Evolutionary conservation across 1,140 invertebrate genomes (phyloP).

Genomic region (Akabosia matsudoensis): DNA sequence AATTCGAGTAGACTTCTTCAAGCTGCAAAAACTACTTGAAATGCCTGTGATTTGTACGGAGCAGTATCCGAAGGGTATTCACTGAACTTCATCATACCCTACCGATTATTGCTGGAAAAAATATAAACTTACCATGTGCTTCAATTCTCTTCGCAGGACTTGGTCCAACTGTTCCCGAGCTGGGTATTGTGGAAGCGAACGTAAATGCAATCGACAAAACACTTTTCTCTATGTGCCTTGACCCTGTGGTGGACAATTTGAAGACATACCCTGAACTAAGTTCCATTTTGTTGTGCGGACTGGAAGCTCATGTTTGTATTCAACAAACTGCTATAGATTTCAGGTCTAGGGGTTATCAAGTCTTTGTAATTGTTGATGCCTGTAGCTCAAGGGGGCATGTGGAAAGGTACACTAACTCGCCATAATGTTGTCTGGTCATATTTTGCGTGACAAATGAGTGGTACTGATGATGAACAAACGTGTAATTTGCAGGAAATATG

Average conservation of each 20-base stretch:
- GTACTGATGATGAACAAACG: neutral
- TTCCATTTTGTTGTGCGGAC: conserved; percentile 63
- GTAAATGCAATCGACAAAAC: conserved; percentile 59
- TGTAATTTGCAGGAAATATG: conserved; percentile 50
- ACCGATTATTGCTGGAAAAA: neutral
- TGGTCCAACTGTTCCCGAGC: conserved; percentile 61
- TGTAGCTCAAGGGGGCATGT: conserved; percentile 60
- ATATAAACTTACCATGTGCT: neutral
- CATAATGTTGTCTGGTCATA: neutral
- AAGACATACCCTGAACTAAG: conserved; percentile 50
- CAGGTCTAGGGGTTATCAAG: conserved; percentile 58
- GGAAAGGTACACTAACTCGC: conserved; percentile 56
- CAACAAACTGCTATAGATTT: conserved; percentile 61
- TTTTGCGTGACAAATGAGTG: no score
- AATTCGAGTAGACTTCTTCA: conserved; percentile 58
- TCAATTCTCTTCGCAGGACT: conserved; percentile 55
- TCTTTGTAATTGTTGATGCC: conserved; percentile 65
- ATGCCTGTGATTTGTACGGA: conserved; percentile 65
- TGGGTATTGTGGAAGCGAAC: conserved; percentile 54
- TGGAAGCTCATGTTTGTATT: conserved; percentile 67
- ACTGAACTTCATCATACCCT: neutral
- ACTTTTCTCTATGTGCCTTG: conserved; percentile 41
- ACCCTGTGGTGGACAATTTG: conserved; percentile 31
- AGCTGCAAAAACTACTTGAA: conserved; percentile 58
- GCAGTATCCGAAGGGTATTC: conserved; percentile 65